Conservation (phyloP, 2,797 vertebrate species). For the Cephalopachus bancanus region DNA sequence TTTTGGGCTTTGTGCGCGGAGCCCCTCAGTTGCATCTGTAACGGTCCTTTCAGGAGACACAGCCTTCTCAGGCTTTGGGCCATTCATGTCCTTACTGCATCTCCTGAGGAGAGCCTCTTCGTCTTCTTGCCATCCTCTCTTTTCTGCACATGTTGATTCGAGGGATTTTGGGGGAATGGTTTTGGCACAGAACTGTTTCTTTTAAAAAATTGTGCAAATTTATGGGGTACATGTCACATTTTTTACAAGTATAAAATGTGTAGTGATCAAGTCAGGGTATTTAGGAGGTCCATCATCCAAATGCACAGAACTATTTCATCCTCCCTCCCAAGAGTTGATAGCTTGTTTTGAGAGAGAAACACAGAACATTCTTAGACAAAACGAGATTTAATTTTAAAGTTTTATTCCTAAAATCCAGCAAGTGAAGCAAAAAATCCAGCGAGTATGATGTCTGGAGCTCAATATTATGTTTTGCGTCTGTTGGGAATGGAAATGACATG, state of each 20-base stretch:
- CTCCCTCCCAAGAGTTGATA: constrained; percentile 27
- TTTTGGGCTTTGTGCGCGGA: constrained; percentile 26
- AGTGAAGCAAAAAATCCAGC: background rate
- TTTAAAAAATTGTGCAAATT: background rate
- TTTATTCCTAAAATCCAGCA: constrained; percentile 13
- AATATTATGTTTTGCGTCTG: constrained; percentile 3
- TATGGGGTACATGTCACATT: background rate
- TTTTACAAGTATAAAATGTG: background rate
- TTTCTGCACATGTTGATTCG: background rate
- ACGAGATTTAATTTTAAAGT: constrained; percentile 13
- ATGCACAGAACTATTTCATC: constrained; percentile 55
- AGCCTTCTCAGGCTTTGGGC: background rate
- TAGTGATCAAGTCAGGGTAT: background rate
- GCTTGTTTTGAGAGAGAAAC: constrained; percentile 14
- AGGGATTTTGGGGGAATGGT: background rate
- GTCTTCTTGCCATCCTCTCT: background rate
- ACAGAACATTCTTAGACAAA: constrained; percentile 53
- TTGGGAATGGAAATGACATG: background rate
- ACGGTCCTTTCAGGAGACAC: constrained; percentile 14
- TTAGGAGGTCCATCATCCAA: background rate
- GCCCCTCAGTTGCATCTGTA: background rate
- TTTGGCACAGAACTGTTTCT: constrained; percentile 57
- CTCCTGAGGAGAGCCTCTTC: background rate
- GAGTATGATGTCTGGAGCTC: rapidly evolving
- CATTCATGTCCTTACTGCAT: background rate